Percentiles rank a stretch among this genome's conserved stretches.
Evolutionary conservation across 2,113 vertebrate species (phyloP).

Genomic region (Anolis carolinensis): DNA sequence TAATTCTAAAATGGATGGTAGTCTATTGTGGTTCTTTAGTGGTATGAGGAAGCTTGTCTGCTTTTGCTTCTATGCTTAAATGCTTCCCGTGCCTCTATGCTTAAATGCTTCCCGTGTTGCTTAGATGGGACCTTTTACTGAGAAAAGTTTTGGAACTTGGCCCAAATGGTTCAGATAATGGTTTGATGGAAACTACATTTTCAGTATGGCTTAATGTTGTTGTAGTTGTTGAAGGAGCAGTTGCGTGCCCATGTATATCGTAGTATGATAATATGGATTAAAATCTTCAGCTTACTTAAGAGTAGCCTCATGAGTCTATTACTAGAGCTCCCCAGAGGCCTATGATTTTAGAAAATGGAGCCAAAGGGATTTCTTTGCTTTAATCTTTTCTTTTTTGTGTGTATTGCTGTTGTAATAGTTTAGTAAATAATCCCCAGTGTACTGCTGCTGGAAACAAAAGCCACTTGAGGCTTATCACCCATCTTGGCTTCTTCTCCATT

Average conservation of each 20-base stretch:
- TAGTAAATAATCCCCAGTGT: not conserved
- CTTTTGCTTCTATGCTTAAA: not conserved
- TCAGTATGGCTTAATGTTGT: conserved; percentile 19
- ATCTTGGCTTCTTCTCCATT: conserved; percentile 31
- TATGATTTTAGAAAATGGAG: conserved; percentile 22
- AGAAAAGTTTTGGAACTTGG: conserved; percentile 11
- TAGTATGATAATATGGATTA: conserved; percentile 6
- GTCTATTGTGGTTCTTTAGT: not conserved
- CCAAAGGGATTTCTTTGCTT: not conserved
- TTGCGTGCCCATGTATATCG: not conserved
- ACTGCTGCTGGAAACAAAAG: conserved; percentile 30
- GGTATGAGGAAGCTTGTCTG: no score
- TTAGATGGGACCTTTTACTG: not conserved
- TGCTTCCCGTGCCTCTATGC: not conserved
- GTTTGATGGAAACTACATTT: conserved; percentile 24
- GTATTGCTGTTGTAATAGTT: conserved; percentile 6
- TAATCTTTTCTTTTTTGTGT: no score
- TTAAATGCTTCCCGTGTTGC: not conserved
- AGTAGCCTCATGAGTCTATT: conserved; percentile 11
- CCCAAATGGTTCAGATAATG: not conserved
- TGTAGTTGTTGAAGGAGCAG: not conserved
- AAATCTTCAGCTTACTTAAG: conserved; percentile 20
- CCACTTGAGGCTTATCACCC: conserved; percentile 25
- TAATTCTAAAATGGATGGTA: not conserved
- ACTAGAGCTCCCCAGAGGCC: conserved; percentile 20